Base-by-base conservation (phyloP, 2,797 vertebrate species). In the Peromyscus nudipes region DNA sequence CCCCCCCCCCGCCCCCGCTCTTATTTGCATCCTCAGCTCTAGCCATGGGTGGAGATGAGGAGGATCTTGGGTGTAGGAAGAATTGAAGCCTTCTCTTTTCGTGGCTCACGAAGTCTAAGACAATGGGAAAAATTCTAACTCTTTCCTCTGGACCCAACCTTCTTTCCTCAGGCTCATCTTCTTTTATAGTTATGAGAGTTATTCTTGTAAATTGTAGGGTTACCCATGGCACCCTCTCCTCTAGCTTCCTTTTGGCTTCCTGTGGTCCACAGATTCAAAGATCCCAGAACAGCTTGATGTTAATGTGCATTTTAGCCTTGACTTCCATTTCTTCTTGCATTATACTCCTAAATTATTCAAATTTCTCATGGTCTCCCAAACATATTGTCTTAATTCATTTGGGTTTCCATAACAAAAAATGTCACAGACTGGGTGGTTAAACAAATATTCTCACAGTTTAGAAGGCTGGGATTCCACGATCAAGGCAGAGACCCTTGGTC, bases 391-490 rank as follows among this genome's bases (percentile, higher is more conserved):
- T 80, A 31, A 57, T 90, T 43, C 25, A 11, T 55, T 57, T 49
- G 29, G 34, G 87, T 67, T 89, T 62, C 81, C 40, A 21, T 73
- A 64, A 57, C 73, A 85, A 90, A 90, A 93, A 57, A 86, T 37
- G 37, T 62, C 65, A 34, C n/a, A 86, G 55, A 57, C 25, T 81
- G 17, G 16, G 55, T 75, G 49, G 10, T 80, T 65, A 37, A 27
- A 43, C 23, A 71, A 60, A 27, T 31, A 55, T 46, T 85, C 80
- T 64, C 13, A 25, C 17, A 37, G n/a, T 73, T 64, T n/a, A 31
- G 23, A 96, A 93, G 55, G 23, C n/a, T 49, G 6, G 29, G 37
- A 86, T 60, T 31, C 29, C 37, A 80, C 55, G 73, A n/a, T 43
- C 86, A 81, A 81, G 57, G 37, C 6, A 3, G 14, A 46, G 65